Evolutionary conservation across 2,888 invertebrate species (phyloP).

Genomic region (Choreutis nemorana): DNA sequence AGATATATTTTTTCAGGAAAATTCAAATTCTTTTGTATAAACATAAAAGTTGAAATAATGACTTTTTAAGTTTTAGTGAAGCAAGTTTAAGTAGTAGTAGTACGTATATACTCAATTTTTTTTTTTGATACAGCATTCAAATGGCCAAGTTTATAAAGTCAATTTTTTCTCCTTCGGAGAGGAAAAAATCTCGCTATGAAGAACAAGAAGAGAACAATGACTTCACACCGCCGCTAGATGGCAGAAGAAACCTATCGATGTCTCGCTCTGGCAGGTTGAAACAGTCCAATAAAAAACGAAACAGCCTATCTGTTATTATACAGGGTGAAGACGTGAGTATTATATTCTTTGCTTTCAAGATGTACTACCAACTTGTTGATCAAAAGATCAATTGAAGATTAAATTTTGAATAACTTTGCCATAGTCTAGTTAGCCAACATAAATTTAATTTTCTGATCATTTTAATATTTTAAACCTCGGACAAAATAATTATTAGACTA

Average conservation of each 20-base stretch:
- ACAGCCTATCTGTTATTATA: slow-evolving; percentile 55
- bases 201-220: slow-evolving; percentile 22
- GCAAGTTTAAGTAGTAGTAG: too few species aligned
- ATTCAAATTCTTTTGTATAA: too few species aligned
- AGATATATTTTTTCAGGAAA: too few species aligned
- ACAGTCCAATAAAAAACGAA: slow-evolving; percentile 62
- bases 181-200: slow-evolving; percentile 23
- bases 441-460: too few species aligned
- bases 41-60: too few species aligned
- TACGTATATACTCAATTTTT: too few species aligned
- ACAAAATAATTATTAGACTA: too few species aligned
- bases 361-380: not conserved
- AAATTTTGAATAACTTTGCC: not conserved
- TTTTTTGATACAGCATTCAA: slow-evolving; percentile 3
- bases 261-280: slow-evolving; percentile 68
- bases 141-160: slow-evolving; percentile 58
- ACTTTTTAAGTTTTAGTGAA: too few species aligned
- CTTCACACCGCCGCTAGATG: slow-evolving; percentile 26
- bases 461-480: too few species aligned
- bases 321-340: slow-evolving; percentile 50
- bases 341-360: too few species aligned
- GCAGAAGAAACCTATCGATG: slow-evolving; percentile 57
- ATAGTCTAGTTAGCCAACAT: not conserved
- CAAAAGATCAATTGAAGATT: not conserved
- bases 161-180: slow-evolving; percentile 36